These are phyloP conservation scores for Plusia festucae DNA, from an alignment of 2,888 invertebrate species.

Conservation along the genomic window DNA sequence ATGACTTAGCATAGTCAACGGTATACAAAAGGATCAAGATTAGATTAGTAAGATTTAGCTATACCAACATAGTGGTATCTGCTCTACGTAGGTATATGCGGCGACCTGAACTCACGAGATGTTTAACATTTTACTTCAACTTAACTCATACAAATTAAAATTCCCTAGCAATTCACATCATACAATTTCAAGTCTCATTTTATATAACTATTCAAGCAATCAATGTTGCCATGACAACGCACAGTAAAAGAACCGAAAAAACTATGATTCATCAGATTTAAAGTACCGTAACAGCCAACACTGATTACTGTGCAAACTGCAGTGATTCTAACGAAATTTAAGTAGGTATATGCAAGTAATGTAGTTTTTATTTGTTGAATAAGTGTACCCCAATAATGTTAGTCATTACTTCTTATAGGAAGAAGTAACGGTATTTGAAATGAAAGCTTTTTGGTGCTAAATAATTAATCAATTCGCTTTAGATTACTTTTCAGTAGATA, in stretches of 20 bases:
- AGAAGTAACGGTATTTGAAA: neutral
- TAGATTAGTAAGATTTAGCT: no score
- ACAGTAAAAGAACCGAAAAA: neutral
- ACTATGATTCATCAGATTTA: slow-evolving; percentile 1
- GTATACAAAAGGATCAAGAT: no score
- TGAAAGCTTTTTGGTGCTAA: neutral
- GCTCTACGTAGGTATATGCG: no score
- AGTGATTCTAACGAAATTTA: neutral
- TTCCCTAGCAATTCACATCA: no score
- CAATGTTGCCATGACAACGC: slow-evolving; percentile 2
- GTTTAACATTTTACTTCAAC: no score
- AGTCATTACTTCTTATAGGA: neutral
- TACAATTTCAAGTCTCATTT: no score
- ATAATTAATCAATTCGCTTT: neutral
- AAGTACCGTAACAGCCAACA: slow-evolving; percentile 1
- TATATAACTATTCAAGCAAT: neutral
- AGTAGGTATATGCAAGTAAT: slow-evolving; percentile 4
- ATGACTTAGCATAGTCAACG: no score
- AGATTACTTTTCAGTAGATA: no score
- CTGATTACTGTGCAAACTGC: slow-evolving; percentile 1
- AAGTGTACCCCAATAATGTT: neutral
- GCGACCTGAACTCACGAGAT: no score
- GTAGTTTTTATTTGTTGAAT: slow-evolving; percentile 4
- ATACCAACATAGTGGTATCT: no score
- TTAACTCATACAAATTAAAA: no score